Base-by-base conservation (phyloP, 23 tunicate genomes). In the Aplidium turbinatum region DNA sequence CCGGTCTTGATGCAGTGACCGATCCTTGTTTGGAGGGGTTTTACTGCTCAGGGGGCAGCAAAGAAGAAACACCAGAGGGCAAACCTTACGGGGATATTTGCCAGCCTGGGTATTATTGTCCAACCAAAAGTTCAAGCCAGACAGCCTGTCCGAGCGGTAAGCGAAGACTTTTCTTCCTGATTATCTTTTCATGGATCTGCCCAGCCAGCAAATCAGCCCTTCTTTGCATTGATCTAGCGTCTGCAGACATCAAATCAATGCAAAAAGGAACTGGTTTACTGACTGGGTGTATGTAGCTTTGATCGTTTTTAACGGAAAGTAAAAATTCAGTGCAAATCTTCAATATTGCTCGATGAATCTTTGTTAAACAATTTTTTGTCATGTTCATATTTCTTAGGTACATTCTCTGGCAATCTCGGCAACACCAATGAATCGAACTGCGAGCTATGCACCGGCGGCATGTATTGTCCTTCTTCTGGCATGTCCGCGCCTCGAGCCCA, bases 11-110 rank as follows among this genome's bases (percentile, higher is more conserved):
- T 7, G 80, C 54, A 1, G 94, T 94, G 50, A 20, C 86, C 21
- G 94, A 89, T 18, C 78, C 95, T 1, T 94, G 99, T 78, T 28
- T 56, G n/a, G 86, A 76, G 1, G 99, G 99, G 5, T 60, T 77
- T 72, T 94, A 76, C 57, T 94, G 99, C 67, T 13, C 72, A 4
- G 76, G 75, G 13, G 95, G 94, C 0, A 94, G 99, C 38, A 47
- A 18, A 0, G 62, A 74, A 33, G 48, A 47, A 21, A 61, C 68
- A 3, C 97, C 97, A 6, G 61, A 47, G 11, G 83, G 70, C 1
- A 29, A 78, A 67, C 35, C 48, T 4, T 84, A 78, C 31, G 97
- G 97, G 7, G 85, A 75, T 39, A 47, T 73, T 2, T 91, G 97
- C 38, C 97, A 86, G 3, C 25, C 47, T 21, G 97, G 97, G 7